Conservation (phyloP, 1,140 invertebrate genomes). For the Drosophila aff. region DNA sequence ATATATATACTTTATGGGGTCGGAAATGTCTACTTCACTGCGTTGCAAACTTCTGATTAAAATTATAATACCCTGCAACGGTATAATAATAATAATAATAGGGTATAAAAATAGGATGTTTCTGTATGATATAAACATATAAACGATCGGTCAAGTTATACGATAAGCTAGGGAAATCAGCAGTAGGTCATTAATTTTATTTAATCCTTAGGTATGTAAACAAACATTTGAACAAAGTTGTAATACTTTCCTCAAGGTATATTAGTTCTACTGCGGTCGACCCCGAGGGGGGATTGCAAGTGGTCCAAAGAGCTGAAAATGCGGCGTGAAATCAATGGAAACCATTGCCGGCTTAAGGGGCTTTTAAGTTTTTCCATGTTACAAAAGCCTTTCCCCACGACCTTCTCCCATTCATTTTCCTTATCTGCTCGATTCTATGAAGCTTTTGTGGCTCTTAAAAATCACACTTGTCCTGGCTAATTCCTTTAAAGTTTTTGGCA, state of each 20-base stretch:
- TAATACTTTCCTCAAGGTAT: neutral
- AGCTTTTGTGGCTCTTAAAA: constrained; percentile 37
- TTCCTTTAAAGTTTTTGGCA: constrained; percentile 65
- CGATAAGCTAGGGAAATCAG: neutral
- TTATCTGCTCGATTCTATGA: constrained; percentile 21
- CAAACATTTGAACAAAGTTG: neutral
- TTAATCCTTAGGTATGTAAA: neutral
- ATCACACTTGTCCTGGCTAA: constrained; percentile 55
- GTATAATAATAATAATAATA: too few species aligned
- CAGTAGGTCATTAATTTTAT: neutral
- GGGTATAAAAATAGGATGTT: too few species aligned
- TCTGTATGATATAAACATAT: too few species aligned
- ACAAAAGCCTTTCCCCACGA: neutral
- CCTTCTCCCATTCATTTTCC: constrained; percentile 32
- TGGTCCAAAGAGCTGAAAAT: neutral
- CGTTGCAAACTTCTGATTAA: too few species aligned
- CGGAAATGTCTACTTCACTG: too few species aligned
- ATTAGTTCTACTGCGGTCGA: neutral
- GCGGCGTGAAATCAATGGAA: constrained; percentile 7
- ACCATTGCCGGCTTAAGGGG: constrained; percentile 5
- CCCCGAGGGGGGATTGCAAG: neutral
- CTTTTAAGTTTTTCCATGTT: constrained; percentile 7
- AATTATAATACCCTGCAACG: too few species aligned
- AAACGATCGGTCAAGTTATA: too few species aligned
- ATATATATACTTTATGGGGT: too few species aligned